A percentile compares a stretch with the other conserved stretches of the same genome.
phyloP scores from a whole-genome alignment of 2,888 invertebrate species.

The Axea sp. region DNA sequence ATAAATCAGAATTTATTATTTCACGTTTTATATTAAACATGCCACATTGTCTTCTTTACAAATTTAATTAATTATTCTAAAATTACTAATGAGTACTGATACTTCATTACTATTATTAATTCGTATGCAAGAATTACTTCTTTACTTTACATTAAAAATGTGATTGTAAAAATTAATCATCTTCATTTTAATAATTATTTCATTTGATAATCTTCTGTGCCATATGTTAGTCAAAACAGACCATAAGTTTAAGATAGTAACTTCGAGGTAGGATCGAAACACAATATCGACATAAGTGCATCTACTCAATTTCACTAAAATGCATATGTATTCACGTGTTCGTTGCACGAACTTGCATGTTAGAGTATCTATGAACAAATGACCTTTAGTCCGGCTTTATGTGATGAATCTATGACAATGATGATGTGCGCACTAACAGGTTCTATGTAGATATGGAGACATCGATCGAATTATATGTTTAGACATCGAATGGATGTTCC shows the following conservation, averaged over 20 bases:
- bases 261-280: constrained; percentile 41
- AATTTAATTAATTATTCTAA: too few species aligned
- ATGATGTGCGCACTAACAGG: constrained; percentile 49
- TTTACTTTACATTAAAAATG: too few species aligned
- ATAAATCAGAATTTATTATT: too few species aligned
- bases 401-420: constrained; percentile 47
- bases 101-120: too few species aligned
- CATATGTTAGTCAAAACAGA: too few species aligned
- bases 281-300: constrained; percentile 49
- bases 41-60: too few species aligned
- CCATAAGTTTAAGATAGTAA: constrained; percentile 48
- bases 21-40: too few species aligned
- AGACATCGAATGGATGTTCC: constrained; percentile 26
- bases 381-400: constrained; percentile 67
- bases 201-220: too few species aligned
- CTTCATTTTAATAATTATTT: too few species aligned
- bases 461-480: constrained; percentile 45
- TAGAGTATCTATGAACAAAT: constrained; percentile 64
- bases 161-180: too few species aligned
- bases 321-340: constrained; percentile 35
- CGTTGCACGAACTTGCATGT: constrained; percentile 30
- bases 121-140: too few species aligned
- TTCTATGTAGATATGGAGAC: constrained; percentile 50
- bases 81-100: too few species aligned
- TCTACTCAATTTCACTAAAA: constrained; percentile 49